These are phyloP conservation scores for Trachelus tabidus DNA, from an alignment of 2,888 invertebrate species.

Conservation along the genomic window DNA sequence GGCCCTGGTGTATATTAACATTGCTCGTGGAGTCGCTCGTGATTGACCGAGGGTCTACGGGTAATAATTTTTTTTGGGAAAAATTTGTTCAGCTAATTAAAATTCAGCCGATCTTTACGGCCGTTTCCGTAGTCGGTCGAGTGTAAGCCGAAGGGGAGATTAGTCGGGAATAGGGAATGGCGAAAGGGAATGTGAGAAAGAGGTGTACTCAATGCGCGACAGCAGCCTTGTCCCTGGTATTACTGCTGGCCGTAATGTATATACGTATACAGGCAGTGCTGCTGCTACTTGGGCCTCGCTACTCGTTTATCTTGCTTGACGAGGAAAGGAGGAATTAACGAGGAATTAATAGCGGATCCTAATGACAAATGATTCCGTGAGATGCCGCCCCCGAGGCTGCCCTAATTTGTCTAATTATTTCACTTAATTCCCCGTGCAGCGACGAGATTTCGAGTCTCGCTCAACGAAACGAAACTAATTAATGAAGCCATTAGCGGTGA, in stretches of 20 bases:
- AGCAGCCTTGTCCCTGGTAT: background rate
- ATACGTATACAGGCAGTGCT: slow-evolving; percentile 20
- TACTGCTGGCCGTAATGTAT: slow-evolving; percentile 7
- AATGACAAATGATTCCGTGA: slow-evolving; percentile 63
- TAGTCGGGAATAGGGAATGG: background rate
- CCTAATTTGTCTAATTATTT: slow-evolving; percentile 67
- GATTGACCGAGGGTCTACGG: background rate
- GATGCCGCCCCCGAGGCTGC: slow-evolving; percentile 46
- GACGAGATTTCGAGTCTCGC: slow-evolving; percentile 58
- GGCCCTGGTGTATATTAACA: background rate
- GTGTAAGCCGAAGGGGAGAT: background rate
- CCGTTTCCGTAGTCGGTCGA: background rate
- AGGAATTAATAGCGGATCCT: slow-evolving; percentile 66
- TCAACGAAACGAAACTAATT: slow-evolving; percentile 63
- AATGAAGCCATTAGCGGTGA: slow-evolving; percentile 58
- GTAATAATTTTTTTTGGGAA: too few relatives aligned
- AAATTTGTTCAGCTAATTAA: background rate
- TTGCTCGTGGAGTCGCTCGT: background rate
- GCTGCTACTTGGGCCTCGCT: slow-evolving; percentile 34
- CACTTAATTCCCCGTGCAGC: slow-evolving; percentile 60
- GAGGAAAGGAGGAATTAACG: slow-evolving; percentile 67
- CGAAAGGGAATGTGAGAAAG: background rate
- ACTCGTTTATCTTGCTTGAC: slow-evolving; percentile 66
- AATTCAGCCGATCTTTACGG: background rate
- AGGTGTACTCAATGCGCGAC: slow-evolving; percentile 5